These are phyloP conservation scores for Caenorhabditis uteleia DNA, from an alignment of 2,888 invertebrate species.

Conservation along the genomic window DNA sequence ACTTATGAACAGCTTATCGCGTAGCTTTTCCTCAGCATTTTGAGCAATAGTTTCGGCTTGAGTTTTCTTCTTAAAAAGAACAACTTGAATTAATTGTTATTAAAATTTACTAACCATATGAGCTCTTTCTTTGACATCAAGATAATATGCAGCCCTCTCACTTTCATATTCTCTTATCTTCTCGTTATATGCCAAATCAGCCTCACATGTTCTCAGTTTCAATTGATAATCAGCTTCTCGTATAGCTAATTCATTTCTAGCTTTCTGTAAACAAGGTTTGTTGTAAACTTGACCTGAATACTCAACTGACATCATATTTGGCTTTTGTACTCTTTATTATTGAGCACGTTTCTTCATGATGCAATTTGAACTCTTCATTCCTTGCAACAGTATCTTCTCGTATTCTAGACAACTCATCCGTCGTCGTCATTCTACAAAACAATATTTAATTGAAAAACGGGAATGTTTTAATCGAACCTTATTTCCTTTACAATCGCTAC, in stretches of 20 bases:
- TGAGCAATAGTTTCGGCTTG: conserved; percentile 8
- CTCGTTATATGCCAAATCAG: conserved; percentile 7
- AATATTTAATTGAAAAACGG: no score
- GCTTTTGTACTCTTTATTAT: conserved; percentile 2
- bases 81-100: background rate
- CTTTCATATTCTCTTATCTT: conserved; percentile 12
- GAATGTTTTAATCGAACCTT: no score
- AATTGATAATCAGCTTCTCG: conserved; percentile 7
- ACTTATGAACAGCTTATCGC: conserved; percentile 27
- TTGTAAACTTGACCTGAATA: background rate
- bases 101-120: conserved; percentile 3
- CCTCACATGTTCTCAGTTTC: background rate
- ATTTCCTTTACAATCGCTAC: no score
- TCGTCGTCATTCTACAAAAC: no score
- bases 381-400: conserved; percentile 9
- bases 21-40: conserved; percentile 16
- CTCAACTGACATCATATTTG: conserved; percentile 1
- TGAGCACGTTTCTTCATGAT: conserved; percentile 8
- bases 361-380: conserved; percentile 20
- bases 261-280: conserved; percentile 7
- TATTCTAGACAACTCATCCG: conserved; percentile 10
- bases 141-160: conserved; percentile 17
- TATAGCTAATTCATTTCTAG: conserved; percentile 5
- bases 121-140: conserved; percentile 2
- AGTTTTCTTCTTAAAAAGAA: conserved; percentile 2